Conservation (phyloP, 2,797 vertebrate species). For the Margarornis squamiger region DNA sequence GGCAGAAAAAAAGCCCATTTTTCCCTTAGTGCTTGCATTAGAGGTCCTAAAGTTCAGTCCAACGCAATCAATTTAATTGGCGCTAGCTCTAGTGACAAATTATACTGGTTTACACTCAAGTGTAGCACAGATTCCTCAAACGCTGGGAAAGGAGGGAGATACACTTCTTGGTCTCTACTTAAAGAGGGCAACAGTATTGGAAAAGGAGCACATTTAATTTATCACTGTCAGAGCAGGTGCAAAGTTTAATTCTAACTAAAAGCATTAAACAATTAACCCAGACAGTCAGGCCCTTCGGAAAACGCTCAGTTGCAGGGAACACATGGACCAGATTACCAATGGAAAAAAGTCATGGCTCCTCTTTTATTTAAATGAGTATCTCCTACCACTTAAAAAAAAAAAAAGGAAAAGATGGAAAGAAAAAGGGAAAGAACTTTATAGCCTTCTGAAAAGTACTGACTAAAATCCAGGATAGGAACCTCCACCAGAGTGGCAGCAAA, state of each 20-base stretch:
- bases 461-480: slow-evolving; percentile 54
- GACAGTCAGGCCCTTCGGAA: slow-evolving; percentile 80
- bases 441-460: slow-evolving; percentile 42
- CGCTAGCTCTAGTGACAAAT: slow-evolving; percentile 89
- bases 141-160: slow-evolving; percentile 81
- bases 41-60: slow-evolving; percentile 82
- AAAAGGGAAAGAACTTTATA: slow-evolving; percentile 45
- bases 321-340: slow-evolving; percentile 81
- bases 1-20: slow-evolving; percentile 88
- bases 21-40: slow-evolving; percentile 84
- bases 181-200: slow-evolving; percentile 89
- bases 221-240: slow-evolving; percentile 85
- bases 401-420: not conserved
- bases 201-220: slow-evolving; percentile 85
- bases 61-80: slow-evolving; percentile 86
- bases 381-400: slow-evolving; percentile 29
- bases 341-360: slow-evolving; percentile 65
- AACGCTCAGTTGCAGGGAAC: slow-evolving; percentile 81
- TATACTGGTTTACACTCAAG: slow-evolving; percentile 89
- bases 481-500: slow-evolving; percentile 56
- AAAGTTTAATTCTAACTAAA: slow-evolving; percentile 91
- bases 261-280: slow-evolving; percentile 90
- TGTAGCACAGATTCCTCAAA: slow-evolving; percentile 81
- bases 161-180: slow-evolving; percentile 85
- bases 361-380: slow-evolving; percentile 70